phyloP scores from a whole-genome alignment of 2,113 vertebrate species.

The Syrrhaptes paradoxus region DNA sequence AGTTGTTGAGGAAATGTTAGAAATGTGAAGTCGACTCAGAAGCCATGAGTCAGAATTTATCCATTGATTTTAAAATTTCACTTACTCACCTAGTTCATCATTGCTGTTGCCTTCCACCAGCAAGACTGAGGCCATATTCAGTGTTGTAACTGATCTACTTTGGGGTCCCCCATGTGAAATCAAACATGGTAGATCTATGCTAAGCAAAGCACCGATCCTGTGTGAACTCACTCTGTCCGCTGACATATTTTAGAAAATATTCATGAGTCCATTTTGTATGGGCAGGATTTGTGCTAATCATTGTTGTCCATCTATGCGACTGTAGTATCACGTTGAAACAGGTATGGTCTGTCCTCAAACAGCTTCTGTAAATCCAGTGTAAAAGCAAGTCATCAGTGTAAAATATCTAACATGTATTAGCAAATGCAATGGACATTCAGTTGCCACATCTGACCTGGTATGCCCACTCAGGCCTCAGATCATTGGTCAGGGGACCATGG shows the following conservation, averaged over 20 bases:
- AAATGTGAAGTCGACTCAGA: constrained; percentile 24
- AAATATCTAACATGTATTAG: neutral
- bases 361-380: neutral
- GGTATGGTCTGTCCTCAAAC: neutral
- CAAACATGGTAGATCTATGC: neutral
- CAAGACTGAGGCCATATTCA: neutral
- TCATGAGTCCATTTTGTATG: neutral
- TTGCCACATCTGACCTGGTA: neutral
- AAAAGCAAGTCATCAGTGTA: neutral
- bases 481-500: rapidly evolving
- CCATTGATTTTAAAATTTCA: neutral
- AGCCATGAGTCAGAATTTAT: constrained; percentile 26
- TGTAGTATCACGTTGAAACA: neutral
- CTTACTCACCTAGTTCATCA: neutral
- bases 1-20: constrained; percentile 3
- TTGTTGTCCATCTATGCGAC: neutral
- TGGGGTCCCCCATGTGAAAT: neutral
- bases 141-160: neutral
- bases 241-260: constrained; percentile 7
- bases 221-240: neutral
- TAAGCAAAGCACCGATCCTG: neutral
- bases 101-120: neutral
- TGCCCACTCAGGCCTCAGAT: neutral
- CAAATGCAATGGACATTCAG: neutral
- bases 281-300: neutral